Evolutionary conservation across 2,797 vertebrate species (phyloP).

Genomic region (Lateolabrax maculatus): DNA sequence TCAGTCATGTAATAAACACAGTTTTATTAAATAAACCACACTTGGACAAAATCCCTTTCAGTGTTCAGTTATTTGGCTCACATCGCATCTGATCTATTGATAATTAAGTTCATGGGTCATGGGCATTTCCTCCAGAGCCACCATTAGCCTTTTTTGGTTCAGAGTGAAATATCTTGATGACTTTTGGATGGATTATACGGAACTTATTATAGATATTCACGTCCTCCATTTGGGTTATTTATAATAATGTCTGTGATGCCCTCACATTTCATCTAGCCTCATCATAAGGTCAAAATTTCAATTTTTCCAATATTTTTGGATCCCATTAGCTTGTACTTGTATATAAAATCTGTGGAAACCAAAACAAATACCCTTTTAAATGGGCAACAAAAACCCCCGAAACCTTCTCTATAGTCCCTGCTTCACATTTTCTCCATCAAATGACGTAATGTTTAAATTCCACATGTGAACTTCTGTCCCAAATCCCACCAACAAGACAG

Average conservation of each 20-base stretch:
- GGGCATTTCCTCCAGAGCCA: too few relatives aligned
- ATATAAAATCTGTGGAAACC: too few relatives aligned
- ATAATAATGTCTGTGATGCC: not conserved
- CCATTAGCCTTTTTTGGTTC: too few relatives aligned
- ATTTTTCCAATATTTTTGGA: not conserved
- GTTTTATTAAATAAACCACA: constrained; percentile 88
- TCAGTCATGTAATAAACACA: constrained; percentile 88
- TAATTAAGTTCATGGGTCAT: too few relatives aligned
- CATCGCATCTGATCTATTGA: not conserved
- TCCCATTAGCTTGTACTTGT: not conserved
- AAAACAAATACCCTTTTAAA: too few relatives aligned
- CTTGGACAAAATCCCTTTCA: constrained; percentile 65
- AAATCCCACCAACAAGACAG: not conserved
- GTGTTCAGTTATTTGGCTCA: constrained; percentile 15
- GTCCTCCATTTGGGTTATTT: fast-evolving
- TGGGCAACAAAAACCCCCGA: not conserved
- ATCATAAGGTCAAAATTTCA: not conserved
- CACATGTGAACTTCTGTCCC: not conserved
- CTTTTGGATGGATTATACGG: not conserved
- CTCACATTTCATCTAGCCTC: not conserved
- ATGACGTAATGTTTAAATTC: not conserved
- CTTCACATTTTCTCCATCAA: not conserved
- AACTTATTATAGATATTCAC: not conserved
- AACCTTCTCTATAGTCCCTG: not conserved
- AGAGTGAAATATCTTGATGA: not conserved